Base-by-base conservation (phyloP, 2,888 invertebrate genomes). In the Perithous albicinctus region DNA sequence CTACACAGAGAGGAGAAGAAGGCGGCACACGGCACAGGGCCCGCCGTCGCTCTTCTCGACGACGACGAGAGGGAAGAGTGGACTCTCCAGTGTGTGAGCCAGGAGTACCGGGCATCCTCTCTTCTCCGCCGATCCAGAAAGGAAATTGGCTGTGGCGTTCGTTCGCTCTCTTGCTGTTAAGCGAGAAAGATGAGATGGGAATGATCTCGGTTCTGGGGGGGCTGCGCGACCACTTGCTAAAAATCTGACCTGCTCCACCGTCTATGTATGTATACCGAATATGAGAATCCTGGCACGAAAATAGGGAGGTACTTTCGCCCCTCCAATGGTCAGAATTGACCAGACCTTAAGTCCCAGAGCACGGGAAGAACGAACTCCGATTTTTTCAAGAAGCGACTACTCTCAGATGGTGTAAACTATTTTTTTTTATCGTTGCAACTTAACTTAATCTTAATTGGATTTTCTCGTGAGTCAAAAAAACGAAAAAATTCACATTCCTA, bases 1-100 rank as follows among this genome's bases (percentile, higher is more conserved):
- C 86, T 89, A 80, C 77, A 81, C 59, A 81, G 61, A 20, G 81
- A 69, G 63, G 72, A 61, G 77, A 82, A 77, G 76, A 82, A 77
- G 76, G 56, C 76, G 63, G 38, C 67, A 23, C 35, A 23, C 35
- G 66, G 77, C 69, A 51, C 38, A 70, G 78, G 74, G 69, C 74
- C 59, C 63, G 73, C 23, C 73, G 63, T 7, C 63, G 63, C 35
- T 77, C 73, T 56, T 15, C n/a, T n/a, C n/a, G 73, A 77, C 59
- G 43, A 75, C 77, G 77, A 77, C 54, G 67, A 56, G 38, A 69
- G 43, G 18, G 48, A 59, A 56, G 63, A 46, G n/a, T n/a, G 54
- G 15, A 67, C 59, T n/a, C n/a, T n/a, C n/a, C n/a, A n/a, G n/a
- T n/a, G n/a, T n/a, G n/a, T 29, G 29, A n/a, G 41, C 48, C 41